Evolutionary conservation across 64 coral and sea anemone species (phyloP), one percentile per base, ranked within the genome.

Genomic region (Porites australiensis): DNA sequence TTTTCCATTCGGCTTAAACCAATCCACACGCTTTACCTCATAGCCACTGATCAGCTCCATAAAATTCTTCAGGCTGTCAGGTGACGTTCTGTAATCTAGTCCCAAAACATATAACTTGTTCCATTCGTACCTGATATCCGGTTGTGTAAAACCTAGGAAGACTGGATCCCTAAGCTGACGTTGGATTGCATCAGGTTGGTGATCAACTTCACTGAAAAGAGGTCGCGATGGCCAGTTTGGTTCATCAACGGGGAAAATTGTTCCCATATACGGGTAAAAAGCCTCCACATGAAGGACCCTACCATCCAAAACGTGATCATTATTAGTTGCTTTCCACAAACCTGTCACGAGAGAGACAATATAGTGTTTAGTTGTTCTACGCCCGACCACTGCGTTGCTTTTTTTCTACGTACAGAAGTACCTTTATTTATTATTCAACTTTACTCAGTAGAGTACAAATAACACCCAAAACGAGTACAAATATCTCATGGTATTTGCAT

Each of bases 1-100:
- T 69, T 68, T 84, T 52, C 81, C 81, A 52, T 84, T 84, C 2
- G n/a, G n/a, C n/a, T 84, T 84, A 13, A 84, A 84, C 81, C 47
- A 69, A 4, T 45, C 43, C 46, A 84, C 81, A 8, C 11, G 6
- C 2, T 0, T 19, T n/a, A 84, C 81, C n/a, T 84, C 81, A 67
- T 84, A 84, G 19, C 81, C 81, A 50, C 81, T 84, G 27, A 84
- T 84, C 50, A 64, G 4, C 4, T 84, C 58, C 3, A 84, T 84
- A 8, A 51, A 84, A 67, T 84, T 68, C 44, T 69, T 84, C 16
- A 84, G 3, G n/a, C 61, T 19, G 44, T 84, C 81, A 0, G 8
- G 46, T 65, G 81, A 67, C 19, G 81, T 67, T 37, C 44, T 68
- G 62, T 51, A 67, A 44, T 68, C 44, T 10, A 84, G 12, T 10